Percentiles rank a stretch among this genome's conserved stretches.
phyloP scores from a whole-genome alignment of 2,888 invertebrate species.

The Pseudoips prasinana region DNA sequence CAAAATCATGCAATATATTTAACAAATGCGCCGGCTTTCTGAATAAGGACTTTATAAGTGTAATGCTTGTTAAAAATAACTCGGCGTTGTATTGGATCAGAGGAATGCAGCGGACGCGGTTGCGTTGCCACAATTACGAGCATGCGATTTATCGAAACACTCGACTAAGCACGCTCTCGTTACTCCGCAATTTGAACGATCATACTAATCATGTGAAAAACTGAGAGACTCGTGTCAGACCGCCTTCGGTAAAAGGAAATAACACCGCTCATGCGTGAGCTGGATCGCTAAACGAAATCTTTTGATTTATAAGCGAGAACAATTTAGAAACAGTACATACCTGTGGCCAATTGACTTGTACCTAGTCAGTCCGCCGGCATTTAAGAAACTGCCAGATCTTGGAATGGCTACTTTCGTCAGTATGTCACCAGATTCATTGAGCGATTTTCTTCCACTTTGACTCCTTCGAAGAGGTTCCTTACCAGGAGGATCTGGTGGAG shows the following conservation, averaged over 20 bases:
- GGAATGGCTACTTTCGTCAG: slow-evolving; percentile 93
- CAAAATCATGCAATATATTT: slow-evolving; percentile 1
- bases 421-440: slow-evolving; percentile 87
- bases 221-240: slow-evolving; percentile 39
- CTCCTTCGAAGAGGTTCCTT: slow-evolving; percentile 70
- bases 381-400: slow-evolving; percentile 92
- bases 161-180: slow-evolving; percentile 60
- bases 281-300: slow-evolving; percentile 38
- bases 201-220: slow-evolving; percentile 47
- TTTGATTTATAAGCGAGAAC: slow-evolving; percentile 39
- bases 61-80: slow-evolving; percentile 37
- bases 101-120: slow-evolving; percentile 69
- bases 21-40: slow-evolving; percentile 25
- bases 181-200: slow-evolving; percentile 48
- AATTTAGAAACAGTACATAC: slow-evolving; percentile 62
- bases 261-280: slow-evolving; percentile 21
- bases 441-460: slow-evolving; percentile 72
- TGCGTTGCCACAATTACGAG: slow-evolving; percentile 62
- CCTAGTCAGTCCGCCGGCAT: slow-evolving; percentile 88
- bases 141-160: slow-evolving; percentile 67
- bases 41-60: slow-evolving; percentile 33
- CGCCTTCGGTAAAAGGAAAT: slow-evolving; percentile 50
- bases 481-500: slow-evolving; percentile 42
- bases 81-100: slow-evolving; percentile 48
- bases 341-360: slow-evolving; percentile 87